These are phyloP conservation scores for Kryptopterus vitreolus DNA, from an alignment of 2,797 vertebrate species.

Conservation along the genomic window DNA sequence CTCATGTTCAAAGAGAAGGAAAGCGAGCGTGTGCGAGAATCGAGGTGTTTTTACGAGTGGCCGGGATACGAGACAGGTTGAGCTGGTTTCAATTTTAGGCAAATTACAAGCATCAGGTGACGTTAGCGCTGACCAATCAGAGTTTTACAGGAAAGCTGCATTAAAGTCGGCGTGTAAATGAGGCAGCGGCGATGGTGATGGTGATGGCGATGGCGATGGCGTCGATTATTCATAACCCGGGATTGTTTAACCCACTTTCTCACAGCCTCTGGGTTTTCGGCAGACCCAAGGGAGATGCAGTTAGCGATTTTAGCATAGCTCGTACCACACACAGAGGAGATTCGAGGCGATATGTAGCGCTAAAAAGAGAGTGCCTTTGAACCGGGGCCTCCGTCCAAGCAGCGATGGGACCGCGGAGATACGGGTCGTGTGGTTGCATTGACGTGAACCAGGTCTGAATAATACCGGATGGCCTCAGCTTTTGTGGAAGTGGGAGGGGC, in stretches of 20 bases:
- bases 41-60: neutral
- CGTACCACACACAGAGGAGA: neutral
- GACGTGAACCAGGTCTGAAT: neutral
- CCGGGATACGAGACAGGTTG: neutral
- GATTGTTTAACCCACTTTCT: neutral
- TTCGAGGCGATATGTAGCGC: neutral
- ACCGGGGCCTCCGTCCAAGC: neutral
- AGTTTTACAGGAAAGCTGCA: neutral
- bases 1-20: neutral
- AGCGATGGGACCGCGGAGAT: neutral
- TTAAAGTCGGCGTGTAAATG: neutral
- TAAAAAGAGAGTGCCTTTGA: neutral
- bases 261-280: neutral
- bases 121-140: neutral
- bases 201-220: too few species aligned
- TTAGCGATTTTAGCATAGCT: neutral
- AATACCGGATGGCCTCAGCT: neutral
- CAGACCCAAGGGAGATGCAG: neutral
- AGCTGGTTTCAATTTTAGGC: constrained; percentile 12
- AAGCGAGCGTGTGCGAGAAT: neutral
- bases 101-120: constrained; percentile 1
- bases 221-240: neutral
- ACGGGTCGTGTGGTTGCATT: neutral
- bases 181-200: too few species aligned
- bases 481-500: neutral